A percentile compares a stretch with the other conserved stretches of the same genome.
phyloP scores from a whole-genome alignment of 1,140 invertebrate species.

The Drosophila setifemur region DNA sequence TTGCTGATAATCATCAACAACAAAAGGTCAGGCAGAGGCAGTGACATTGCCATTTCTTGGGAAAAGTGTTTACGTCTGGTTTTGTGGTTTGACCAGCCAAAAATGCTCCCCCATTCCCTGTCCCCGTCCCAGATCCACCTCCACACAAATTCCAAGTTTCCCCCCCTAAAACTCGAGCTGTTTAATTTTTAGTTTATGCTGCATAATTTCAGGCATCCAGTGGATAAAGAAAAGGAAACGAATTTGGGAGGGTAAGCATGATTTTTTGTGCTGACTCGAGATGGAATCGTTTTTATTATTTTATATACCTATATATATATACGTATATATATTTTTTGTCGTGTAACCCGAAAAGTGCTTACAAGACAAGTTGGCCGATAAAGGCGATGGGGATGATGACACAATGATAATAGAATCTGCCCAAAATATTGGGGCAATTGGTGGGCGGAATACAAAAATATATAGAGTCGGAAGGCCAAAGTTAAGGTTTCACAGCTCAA shows the following conservation, averaged over 20 bases:
- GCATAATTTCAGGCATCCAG: slow-evolving; percentile 59
- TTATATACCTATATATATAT: too few species aligned
- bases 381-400: slow-evolving; percentile 38
- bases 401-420: slow-evolving; percentile 17
- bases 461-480: neutral
- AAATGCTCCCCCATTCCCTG: too few species aligned
- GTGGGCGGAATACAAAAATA: neutral
- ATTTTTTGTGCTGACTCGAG: slow-evolving; percentile 41
- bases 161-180: slow-evolving; percentile 4
- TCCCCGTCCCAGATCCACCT: too few species aligned
- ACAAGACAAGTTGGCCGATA: slow-evolving; percentile 34
- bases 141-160: neutral
- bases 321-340: too few species aligned
- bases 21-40: slow-evolving; percentile 25
- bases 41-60: slow-evolving; percentile 36
- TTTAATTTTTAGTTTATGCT: slow-evolving; percentile 78
- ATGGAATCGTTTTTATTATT: neutral
- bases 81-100: slow-evolving; percentile 56
- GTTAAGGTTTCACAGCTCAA: slow-evolving; percentile 48
- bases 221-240: neutral
- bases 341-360: slow-evolving; percentile 20
- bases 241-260: slow-evolving; percentile 5
- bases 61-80: slow-evolving; percentile 70
- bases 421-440: neutral
- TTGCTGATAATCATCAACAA: slow-evolving; percentile 37